Conservation (phyloP, 2,888 invertebrate genomes). For the Stictocephala bisonia region DNA sequence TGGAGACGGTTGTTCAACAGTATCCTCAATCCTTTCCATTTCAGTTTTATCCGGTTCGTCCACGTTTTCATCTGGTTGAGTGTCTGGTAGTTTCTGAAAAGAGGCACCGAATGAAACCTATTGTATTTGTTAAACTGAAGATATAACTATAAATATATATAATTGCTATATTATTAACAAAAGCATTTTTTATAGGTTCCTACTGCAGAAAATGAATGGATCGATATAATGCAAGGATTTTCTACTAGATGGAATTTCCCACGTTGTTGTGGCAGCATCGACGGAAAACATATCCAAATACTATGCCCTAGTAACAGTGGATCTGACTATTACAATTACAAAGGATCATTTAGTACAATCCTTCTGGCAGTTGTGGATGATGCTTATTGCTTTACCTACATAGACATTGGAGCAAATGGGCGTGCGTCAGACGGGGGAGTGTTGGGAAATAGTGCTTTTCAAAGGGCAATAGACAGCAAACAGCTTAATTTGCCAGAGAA, state of each 20-base stretch:
- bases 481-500: conserved; percentile 2
- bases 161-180: conserved; percentile 1
- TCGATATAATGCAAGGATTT: conserved; percentile 18
- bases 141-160: neutral
- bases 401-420: conserved; percentile 47
- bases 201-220: conserved; percentile 31
- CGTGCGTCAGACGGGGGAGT: neutral
- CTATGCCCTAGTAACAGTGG: conserved; percentile 17
- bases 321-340: conserved; percentile 44
- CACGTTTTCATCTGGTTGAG: conserved; percentile 7
- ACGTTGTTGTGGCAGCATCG: conserved; percentile 30
- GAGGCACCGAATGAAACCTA: conserved; percentile 11
- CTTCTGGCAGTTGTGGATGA: conserved; percentile 40
- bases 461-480: conserved; percentile 23
- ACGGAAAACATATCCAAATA: conserved; percentile 44
- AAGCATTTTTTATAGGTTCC: conserved; percentile 31
- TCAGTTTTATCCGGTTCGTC: conserved; percentile 26
- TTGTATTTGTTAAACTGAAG: conserved; percentile 9
- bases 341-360: conserved; percentile 24
- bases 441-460: conserved; percentile 19
- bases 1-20: conserved; percentile 22
- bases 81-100: conserved; percentile 28
- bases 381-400: conserved; percentile 50
- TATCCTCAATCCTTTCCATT: conserved; percentile 2
- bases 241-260: conserved; percentile 42